Evolutionary conservation across 2,113 vertebrate species (phyloP).

Genomic region (Atlantisia rogersi): DNA sequence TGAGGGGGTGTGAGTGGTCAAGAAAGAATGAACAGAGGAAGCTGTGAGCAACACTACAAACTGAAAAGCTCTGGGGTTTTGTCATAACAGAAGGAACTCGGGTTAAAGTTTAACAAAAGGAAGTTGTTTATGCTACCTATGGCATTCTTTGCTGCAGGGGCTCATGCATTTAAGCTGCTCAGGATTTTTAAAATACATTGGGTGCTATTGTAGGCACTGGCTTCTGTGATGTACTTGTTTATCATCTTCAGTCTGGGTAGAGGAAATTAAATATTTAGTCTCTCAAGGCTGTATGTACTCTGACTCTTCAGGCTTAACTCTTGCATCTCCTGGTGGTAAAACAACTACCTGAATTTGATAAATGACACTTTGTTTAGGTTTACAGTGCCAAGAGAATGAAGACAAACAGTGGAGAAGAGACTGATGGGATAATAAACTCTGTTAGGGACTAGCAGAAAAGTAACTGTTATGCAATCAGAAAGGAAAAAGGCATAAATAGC

Average conservation of each 20-base stretch:
- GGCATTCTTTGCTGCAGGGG: neutral
- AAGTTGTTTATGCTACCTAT: neutral
- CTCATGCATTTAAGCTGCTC: neutral
- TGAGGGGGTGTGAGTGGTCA: neutral
- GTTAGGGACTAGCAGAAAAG: neutral
- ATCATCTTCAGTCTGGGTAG: neutral
- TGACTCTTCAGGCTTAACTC: neutral
- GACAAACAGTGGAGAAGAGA: neutral
- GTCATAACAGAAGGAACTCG: neutral
- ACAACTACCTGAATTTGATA: neutral
- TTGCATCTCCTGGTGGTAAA: neutral
- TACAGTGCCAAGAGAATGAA: neutral
- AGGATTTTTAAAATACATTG: neutral
- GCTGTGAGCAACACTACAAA: neutral
- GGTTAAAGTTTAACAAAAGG: conserved; percentile 21
- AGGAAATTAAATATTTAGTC: neutral
- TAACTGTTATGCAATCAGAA: neutral
- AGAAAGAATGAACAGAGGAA: neutral
- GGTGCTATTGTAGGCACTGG: neutral
- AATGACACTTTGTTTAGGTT: neutral
- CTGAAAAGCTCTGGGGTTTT: neutral
- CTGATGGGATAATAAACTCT: neutral
- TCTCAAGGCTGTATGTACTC: neutral
- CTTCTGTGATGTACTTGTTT: neutral
- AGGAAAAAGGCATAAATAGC: neutral